Base-by-base conservation (phyloP, 1,140 invertebrate species). In the Hestina assimilis region DNA sequence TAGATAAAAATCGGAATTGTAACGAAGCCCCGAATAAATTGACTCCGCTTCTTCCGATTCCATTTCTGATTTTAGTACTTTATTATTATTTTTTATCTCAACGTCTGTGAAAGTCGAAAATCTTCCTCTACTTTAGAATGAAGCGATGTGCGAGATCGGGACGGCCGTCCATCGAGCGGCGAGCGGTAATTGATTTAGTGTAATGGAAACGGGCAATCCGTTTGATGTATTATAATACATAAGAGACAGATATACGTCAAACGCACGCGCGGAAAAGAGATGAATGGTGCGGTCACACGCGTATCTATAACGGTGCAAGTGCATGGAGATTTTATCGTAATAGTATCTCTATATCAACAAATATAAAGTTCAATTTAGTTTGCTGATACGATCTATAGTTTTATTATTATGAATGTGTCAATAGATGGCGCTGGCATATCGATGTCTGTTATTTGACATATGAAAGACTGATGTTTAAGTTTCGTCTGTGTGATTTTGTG, bases 1-100 rank as follows among this genome's bases (percentile, higher is more conserved):
- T 79, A 82, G 80, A 85, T 83, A 80, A 79, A 84, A 85, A 85
- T 82, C 78, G 73, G 72, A 80, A 80, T 79, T 74, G 79, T 79
- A 79, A 79, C 77, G 75, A 81, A 78, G 66, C 67, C 64, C 65
- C 69, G 75, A 78, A 83, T 85, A 83, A 83, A 84, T 84, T 73
- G 74, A 80, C 72, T 80, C 58, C 69, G 72, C 66, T 74, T 72
- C 72, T 72, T 75, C 72, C 72, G 71, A 81, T 74, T 77, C 67
- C 73, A 70, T 79, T 77, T 77, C 69, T 63, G 71, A 74, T 74
- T 81, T 72, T 69, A 66, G 63, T 65, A 69, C 61, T 70, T 68
- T 73, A 72, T 71, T 75, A 72, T 73, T 71, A 73, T 72, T 75
- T 72, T 74, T 68, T 74, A 71, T 63, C 57, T 68, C 56, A 60